Evolutionary conservation across 2,797 vertebrate species (phyloP).

Genomic region (Pangasius larnaudii): DNA sequence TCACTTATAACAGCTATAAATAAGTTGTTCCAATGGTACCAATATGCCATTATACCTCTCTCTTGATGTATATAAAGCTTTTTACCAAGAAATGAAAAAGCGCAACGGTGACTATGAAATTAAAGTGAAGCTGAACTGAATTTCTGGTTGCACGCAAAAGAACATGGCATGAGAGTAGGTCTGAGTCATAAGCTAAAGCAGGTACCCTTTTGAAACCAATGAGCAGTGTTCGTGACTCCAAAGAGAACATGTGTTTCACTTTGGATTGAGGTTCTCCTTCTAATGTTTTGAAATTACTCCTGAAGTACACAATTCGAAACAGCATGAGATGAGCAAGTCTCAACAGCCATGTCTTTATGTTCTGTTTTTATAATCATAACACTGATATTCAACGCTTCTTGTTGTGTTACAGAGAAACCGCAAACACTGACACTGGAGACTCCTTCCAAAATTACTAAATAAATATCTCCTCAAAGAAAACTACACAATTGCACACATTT

Average conservation of each 20-base stretch:
- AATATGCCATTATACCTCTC: neutral
- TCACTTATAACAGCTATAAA: neutral
- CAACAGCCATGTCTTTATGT: neutral
- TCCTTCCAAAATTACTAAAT: neutral
- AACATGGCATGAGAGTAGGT: neutral
- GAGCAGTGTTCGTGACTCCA: neutral
- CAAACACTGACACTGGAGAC: neutral
- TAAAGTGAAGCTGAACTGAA: neutral
- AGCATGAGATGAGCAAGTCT: neutral
- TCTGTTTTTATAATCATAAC: neutral
- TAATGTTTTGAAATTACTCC: neutral
- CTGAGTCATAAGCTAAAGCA: neutral
- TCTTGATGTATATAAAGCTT: neutral
- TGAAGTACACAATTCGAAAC: neutral
- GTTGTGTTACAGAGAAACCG: neutral
- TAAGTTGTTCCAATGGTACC: neutral
- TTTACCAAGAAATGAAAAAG: neutral
- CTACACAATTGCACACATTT: neutral
- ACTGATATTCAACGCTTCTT: neutral
- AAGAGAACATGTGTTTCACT: constrained; percentile 2
- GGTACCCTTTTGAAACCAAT: neutral
- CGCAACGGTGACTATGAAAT: neutral
- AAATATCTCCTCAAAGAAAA: neutral
- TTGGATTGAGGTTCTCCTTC: neutral
- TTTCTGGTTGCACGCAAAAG: neutral